These are phyloP conservation scores for Podargus strigoides DNA, from an alignment of 2,797 vertebrate species.

Conservation along the genomic window DNA sequence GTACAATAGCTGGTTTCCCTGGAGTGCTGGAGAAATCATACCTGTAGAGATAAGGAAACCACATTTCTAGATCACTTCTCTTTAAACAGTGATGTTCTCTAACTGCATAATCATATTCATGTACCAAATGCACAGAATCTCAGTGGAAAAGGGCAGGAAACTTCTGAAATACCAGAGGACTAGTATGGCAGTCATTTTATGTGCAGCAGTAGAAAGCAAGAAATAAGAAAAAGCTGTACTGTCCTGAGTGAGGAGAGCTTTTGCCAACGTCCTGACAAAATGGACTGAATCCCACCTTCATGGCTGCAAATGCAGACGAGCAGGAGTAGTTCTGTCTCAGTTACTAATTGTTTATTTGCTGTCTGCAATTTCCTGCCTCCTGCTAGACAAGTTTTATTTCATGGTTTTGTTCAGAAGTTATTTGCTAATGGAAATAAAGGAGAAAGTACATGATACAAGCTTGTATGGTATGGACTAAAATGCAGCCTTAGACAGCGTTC, in stretches of 20 bases:
- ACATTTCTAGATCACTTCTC: not conserved
- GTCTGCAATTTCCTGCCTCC: not conserved
- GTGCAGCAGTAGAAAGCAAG: not conserved
- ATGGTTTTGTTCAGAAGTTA: not conserved
- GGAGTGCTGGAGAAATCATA: constrained; percentile 63
- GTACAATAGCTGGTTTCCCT: constrained; percentile 84
- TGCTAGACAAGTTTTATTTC: not conserved
- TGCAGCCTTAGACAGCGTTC: not conserved
- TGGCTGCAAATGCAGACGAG: not conserved
- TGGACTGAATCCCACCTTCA: not conserved
- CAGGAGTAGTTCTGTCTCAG: not conserved
- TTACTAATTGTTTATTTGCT: not conserved
- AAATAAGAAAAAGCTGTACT: not conserved
- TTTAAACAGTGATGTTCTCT: not conserved
- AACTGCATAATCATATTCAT: not conserved
- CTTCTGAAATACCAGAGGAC: not conserved
- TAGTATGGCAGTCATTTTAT: not conserved
- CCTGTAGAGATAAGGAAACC: constrained; percentile 40
- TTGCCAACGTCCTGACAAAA: not conserved
- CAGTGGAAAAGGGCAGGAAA: not conserved
- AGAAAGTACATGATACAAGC: not conserved
- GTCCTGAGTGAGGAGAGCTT: not conserved
- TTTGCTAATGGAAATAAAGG: not conserved
- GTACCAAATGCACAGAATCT: not conserved
- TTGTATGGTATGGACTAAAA: not conserved